These are phyloP conservation scores for Trematomus loennbergii DNA, from an alignment of 2,113 vertebrate species.

Conservation along the genomic window DNA sequence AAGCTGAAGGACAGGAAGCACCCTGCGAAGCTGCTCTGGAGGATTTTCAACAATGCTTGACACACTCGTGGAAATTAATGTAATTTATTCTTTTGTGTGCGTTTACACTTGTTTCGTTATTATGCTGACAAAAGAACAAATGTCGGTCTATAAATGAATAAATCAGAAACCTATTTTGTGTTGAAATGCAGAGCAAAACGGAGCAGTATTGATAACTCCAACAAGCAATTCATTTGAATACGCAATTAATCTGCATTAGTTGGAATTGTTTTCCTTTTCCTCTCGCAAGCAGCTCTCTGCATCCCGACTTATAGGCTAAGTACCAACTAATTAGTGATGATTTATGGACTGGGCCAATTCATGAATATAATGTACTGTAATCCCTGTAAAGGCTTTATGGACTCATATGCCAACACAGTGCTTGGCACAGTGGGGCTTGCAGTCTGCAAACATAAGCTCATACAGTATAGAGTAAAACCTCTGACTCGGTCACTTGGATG, in stretches of 20 bases:
- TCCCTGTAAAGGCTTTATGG: slow-evolving; percentile 47
- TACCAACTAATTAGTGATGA: slow-evolving; percentile 59
- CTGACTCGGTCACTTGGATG: background rate
- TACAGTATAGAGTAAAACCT: background rate
- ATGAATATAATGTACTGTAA: slow-evolving; percentile 60
- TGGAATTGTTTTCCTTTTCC: slow-evolving; percentile 37
- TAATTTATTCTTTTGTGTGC: slow-evolving; percentile 10
- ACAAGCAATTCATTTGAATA: slow-evolving; percentile 30
- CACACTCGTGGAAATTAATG: slow-evolving; percentile 6
- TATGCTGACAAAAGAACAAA: slow-evolving; percentile 4
- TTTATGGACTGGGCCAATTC: slow-evolving; percentile 51
- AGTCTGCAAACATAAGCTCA: slow-evolving; percentile 15
- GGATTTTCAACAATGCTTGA: slow-evolving; percentile 21
- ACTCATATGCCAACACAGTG: slow-evolving; percentile 34
- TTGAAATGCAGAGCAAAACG: slow-evolving; percentile 8
- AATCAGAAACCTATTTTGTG: slow-evolving; percentile 16
- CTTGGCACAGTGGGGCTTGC: background rate
- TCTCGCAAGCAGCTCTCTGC: slow-evolving; percentile 34
- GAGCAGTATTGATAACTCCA: slow-evolving; percentile 26
- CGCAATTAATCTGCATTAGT: slow-evolving; percentile 51
- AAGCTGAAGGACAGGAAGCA: slow-evolving; percentile 33
- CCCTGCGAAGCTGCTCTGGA: slow-evolving; percentile 24
- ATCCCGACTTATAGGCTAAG: slow-evolving; percentile 54
- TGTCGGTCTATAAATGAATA: slow-evolving; percentile 17
- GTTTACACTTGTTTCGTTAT: slow-evolving; percentile 30